These are phyloP conservation scores for Thumatha senex DNA, from an alignment of 2,888 invertebrate species.

Conservation along the genomic window DNA sequence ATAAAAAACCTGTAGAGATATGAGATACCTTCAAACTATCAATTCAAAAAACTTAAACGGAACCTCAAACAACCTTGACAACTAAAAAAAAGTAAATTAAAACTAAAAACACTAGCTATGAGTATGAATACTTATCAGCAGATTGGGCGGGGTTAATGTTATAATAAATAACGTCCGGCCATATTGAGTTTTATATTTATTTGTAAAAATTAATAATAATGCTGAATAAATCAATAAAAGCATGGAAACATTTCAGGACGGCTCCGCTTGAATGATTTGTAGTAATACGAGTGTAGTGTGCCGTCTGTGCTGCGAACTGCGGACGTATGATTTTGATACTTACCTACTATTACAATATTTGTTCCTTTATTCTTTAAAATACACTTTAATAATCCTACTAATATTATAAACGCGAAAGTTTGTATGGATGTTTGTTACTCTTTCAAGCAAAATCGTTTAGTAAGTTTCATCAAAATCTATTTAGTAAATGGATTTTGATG, in stretches of 20 bases:
- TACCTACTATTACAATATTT: conserved; percentile 11
- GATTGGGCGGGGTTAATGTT: conserved; percentile 72
- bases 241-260: conserved; percentile 77
- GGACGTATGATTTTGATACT: conserved; percentile 52
- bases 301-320: conserved; percentile 50
- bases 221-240: conserved; percentile 81
- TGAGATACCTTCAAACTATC: not conserved
- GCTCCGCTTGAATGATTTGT: conserved; percentile 79
- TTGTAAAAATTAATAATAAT: conserved; percentile 78
- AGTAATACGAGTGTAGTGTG: conserved; percentile 73
- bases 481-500: too few relatives aligned
- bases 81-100: conserved; percentile 43
- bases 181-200: conserved; percentile 51
- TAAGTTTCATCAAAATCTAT: too few relatives aligned
- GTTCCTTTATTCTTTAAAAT: not conserved
- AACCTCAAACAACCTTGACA: conserved; percentile 45
- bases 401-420: too few relatives aligned
- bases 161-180: conserved; percentile 70
- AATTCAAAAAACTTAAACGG: conserved; percentile 20
- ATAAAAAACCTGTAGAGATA: too few relatives aligned
- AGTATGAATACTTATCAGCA: conserved; percentile 69
- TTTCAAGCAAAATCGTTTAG: too few relatives aligned
- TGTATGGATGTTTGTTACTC: too few relatives aligned
- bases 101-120: conserved; percentile 57
- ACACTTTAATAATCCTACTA: too few relatives aligned